Evolutionary conservation across 2,113 vertebrate species (phyloP), one percentile per base, ranked within the genome.

Genomic region (Rhizomys pruinosus): DNA sequence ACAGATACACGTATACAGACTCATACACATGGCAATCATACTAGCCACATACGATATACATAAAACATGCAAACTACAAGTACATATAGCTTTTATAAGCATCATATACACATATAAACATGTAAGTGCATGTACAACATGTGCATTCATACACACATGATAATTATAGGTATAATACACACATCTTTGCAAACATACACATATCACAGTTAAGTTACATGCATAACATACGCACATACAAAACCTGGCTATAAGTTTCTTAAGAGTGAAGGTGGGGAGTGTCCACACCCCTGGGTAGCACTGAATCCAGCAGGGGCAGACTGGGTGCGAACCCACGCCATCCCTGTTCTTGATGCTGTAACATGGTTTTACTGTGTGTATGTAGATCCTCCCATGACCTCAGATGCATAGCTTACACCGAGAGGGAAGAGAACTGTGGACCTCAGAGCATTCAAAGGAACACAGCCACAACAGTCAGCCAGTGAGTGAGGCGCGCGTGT

Each of bases 271-370:
- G 44, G 27, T 2, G 42, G 37, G 64, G 1, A 19, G 6, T 34
- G 17, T 15, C 11, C 1, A 10, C 6, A 3, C 3, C 42, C 12
- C 44, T 16, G n/a, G 32, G 42, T 34, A 66, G 44, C 25, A 4
- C 71, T 68, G 68, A 76, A 32, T 19, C 16, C 71, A n/a, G 34
- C 44, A 63, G 0, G 16, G 27, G 34, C 8, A 9, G 72, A 3
- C 79, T 34, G n/a, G 72, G 16, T 42, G 0, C 34, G 29, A 2
- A 4, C 8, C 20, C 6, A 0, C 6, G 19, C 27, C 32, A 3
- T 29, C 55, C 42, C 32, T 3, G 15, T 20, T 39, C 80, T 34
- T 47, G n/a, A 25, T 10, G 2, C 52, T 69, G 6, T 13, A 10
- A 4, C 17, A 34, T 19, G 27, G 47, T 61, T 59, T 68, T 66